Conservation (phyloP, 2,797 vertebrate species). For the Chelon auratus region DNA sequence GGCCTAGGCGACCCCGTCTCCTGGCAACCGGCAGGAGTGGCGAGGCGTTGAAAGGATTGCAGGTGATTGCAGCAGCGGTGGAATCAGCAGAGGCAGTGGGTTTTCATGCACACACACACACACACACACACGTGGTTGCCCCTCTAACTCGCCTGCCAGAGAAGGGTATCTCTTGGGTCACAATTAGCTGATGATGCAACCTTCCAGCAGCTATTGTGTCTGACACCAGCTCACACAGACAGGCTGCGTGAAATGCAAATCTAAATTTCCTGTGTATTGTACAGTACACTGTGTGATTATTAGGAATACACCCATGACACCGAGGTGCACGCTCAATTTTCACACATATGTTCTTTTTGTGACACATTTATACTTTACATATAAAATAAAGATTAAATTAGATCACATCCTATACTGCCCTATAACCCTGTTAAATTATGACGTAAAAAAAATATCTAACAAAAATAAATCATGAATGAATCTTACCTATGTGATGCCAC, state of each 20-base stretch:
- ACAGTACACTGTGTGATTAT: background rate
- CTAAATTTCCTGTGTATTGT: background rate
- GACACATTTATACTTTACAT: background rate
- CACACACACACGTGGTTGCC: slow-evolving; percentile 38
- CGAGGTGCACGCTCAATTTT: too few relatives aligned
- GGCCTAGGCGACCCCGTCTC: slow-evolving; percentile 80
- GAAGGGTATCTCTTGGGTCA: slow-evolving; percentile 80
- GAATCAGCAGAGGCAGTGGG: slow-evolving; percentile 55
- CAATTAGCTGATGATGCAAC: slow-evolving; percentile 88
- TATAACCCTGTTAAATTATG: too few relatives aligned
- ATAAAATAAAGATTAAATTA: too few relatives aligned
- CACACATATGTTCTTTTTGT: background rate
- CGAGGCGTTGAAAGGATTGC: slow-evolving; percentile 83
- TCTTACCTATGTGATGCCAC: too few relatives aligned
- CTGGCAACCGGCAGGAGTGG: slow-evolving; percentile 77
- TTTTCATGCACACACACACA: slow-evolving; percentile 42
- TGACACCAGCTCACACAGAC: slow-evolving; percentile 53
- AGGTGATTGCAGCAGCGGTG: slow-evolving; percentile 86
- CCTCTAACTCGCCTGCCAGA: slow-evolving; percentile 51
- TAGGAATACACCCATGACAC: background rate
- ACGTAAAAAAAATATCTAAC: too few relatives aligned
- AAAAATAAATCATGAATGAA: too few relatives aligned
- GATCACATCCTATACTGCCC: too few relatives aligned
- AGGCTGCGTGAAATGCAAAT: slow-evolving; percentile 28
- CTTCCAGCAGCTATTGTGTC: slow-evolving; percentile 76